A percentile compares a stretch with the other conserved stretches of the same genome.
phyloP scores from a whole-genome alignment of 1,140 invertebrate genomes.

The Drosophila yakuba region DNA sequence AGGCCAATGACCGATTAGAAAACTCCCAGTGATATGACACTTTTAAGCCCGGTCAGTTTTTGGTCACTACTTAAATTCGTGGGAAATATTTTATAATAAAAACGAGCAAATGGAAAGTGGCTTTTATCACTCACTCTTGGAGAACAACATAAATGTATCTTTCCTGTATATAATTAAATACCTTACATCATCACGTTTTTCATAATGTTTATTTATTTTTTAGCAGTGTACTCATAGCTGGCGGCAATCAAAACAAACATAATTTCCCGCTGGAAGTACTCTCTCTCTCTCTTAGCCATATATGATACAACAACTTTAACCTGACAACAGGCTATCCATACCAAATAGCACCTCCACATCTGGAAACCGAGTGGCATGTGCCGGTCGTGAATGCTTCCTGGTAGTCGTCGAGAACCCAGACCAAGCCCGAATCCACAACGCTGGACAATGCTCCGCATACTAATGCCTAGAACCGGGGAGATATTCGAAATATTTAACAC shows the following conservation, averaged over 20 bases:
- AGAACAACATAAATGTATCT: too few relatives aligned
- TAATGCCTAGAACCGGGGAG: slow-evolving; percentile 53
- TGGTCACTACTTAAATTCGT: neutral
- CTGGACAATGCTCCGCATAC: slow-evolving; percentile 62
- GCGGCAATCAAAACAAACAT: slow-evolving; percentile 55
- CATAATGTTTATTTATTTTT: too few relatives aligned
- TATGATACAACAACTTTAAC: slow-evolving; percentile 64
- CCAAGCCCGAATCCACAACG: slow-evolving; percentile 25
- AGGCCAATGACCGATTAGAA: slow-evolving; percentile 66
- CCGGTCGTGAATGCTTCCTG: slow-evolving; percentile 58
- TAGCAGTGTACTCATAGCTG: slow-evolving; percentile 34
- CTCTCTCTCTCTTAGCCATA: slow-evolving; percentile 19
- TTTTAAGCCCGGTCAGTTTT: slow-evolving; percentile 5
- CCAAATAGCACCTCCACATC: slow-evolving; percentile 46
- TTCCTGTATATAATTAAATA: too few relatives aligned
- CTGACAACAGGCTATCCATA: slow-evolving; percentile 55
- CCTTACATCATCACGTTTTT: too few relatives aligned
- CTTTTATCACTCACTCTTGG: neutral
- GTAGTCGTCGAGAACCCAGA: slow-evolving; percentile 25
- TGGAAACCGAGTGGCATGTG: slow-evolving; percentile 62
- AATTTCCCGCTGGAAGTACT: slow-evolving; percentile 41
- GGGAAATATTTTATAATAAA: neutral
- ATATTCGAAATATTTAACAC: slow-evolving; percentile 75
- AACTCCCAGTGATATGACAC: slow-evolving; percentile 23
- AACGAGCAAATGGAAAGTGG: neutral